Percentiles rank a stretch among this genome's conserved stretches.
phyloP scores from a whole-genome alignment of 2,797 vertebrate species.

The Ataeniobius toweri region DNA sequence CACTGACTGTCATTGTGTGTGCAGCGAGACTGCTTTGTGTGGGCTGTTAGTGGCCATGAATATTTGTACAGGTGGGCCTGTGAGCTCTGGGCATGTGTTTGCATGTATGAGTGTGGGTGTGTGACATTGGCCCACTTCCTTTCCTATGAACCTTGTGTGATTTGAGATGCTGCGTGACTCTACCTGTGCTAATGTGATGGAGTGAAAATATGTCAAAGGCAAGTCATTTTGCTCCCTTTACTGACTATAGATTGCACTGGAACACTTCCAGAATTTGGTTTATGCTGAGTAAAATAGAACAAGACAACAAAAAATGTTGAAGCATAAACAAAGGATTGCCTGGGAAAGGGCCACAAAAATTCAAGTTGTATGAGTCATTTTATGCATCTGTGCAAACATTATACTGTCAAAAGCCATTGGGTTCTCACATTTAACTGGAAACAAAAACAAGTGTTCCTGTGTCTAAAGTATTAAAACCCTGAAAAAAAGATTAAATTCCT shows the following conservation, averaged over 20 bases:
- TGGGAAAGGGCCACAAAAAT: background rate
- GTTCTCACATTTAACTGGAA: no score
- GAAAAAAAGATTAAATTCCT: no score
- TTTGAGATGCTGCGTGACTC: slow-evolving; percentile 21
- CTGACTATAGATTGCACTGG: slow-evolving; percentile 7
- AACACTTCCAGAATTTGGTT: slow-evolving; percentile 27
- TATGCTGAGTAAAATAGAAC: background rate
- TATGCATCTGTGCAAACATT: no score
- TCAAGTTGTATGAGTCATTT: no score
- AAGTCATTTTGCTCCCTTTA: slow-evolving; percentile 3
- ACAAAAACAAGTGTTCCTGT: no score
- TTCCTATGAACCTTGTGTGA: slow-evolving; percentile 66
- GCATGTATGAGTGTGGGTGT: slow-evolving; percentile 60
- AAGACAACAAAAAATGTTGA: background rate
- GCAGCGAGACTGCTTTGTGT: slow-evolving; percentile 37
- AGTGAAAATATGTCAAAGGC: slow-evolving; percentile 33
- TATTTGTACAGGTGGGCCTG: slow-evolving; percentile 43
- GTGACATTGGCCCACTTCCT: slow-evolving; percentile 55
- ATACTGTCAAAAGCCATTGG: no score
- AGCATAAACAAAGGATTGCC: no score
- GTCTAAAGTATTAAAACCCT: no score
- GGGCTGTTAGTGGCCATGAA: slow-evolving; percentile 47
- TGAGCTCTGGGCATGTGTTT: slow-evolving; percentile 55
- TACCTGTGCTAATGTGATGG: slow-evolving; percentile 1
- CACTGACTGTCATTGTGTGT: slow-evolving; percentile 35